Base-by-base conservation (phyloP, 2,888 invertebrate species). In the Melolontha melolontha region DNA sequence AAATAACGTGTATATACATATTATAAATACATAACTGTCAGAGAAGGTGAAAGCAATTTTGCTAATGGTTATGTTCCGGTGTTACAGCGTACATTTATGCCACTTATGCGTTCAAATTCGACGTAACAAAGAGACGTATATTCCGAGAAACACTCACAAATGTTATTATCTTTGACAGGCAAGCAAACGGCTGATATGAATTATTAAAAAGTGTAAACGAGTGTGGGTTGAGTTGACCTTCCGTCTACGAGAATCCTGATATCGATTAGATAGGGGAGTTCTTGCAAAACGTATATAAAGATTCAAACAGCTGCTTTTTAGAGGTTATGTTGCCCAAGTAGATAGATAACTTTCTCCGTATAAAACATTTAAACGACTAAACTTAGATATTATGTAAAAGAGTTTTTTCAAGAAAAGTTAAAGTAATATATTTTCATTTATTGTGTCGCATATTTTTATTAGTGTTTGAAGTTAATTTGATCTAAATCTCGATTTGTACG, bases 181-280 rank as follows among this genome's bases (percentile, higher is more conserved):
- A 10, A 34, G 39, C 11, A 34, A 10, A 16, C 12, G 34, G 16
- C 14, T 16, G 16, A 34, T 34, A 39, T 59, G 29, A 59, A 59
- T 47, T 59, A 59, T 59, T 59, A 59, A 59, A 59, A 47, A 2
- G n/a, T 7, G 14, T 14, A 10, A 22, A 39, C 29, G 34, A 59
- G 59, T 27, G 59, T 59, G 55, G 55, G 55, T 22, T 42, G 41
- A 22, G 22, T 34, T 59, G 59, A 59, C 59, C 59, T 59, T 59
- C 16, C 59, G 49, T 49, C 49, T 49, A n/a, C 27, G 44, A 59
- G 34, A 29, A 34, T 54, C 52, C 34, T 16, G 47, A 29, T 59
- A 59, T 59, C 59, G 59, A 59, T 59, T 59, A 44, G 22, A 51
- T 10, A 17, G 59, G 47, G 59, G n/a, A 44, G 59, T 59, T 59